Evolutionary conservation across 2,797 vertebrate species (phyloP).

Genomic region (Gymnoscopelus braueri): DNA sequence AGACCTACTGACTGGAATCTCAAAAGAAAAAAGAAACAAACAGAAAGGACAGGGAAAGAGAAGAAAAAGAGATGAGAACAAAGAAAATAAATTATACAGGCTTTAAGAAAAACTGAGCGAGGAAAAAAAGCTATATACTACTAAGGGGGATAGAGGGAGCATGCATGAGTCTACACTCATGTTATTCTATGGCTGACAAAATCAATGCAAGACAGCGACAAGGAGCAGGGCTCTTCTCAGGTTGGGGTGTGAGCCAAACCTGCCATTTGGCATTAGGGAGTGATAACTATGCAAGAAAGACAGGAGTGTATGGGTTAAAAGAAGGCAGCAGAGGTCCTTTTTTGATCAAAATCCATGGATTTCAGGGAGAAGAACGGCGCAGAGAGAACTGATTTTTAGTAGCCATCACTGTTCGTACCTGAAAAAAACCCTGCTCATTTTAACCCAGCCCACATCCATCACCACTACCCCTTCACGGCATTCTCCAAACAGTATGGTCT

Average conservation of each 20-base stretch:
- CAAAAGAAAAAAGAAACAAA: slow-evolving; percentile 33
- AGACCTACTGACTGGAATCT: slow-evolving; percentile 47
- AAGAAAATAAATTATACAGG: slow-evolving; percentile 6
- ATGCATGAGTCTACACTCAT: slow-evolving; percentile 59
- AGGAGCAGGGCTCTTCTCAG: slow-evolving; percentile 44
- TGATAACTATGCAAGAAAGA: not conserved
- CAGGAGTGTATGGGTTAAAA: not conserved
- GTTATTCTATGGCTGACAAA: slow-evolving; percentile 16
- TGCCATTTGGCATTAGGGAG: not conserved
- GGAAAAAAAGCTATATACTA: slow-evolving; percentile 9
- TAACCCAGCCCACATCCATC: slow-evolving; percentile 40
- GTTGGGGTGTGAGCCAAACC: not conserved
- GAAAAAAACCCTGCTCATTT: slow-evolving; percentile 42
- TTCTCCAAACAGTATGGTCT: slow-evolving; percentile 6
- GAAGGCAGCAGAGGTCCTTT: not conserved
- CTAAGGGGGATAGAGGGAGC: slow-evolving; percentile 36
- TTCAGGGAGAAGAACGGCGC: not conserved
- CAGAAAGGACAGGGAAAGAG: slow-evolving; percentile 42
- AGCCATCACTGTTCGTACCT: slow-evolving; percentile 11
- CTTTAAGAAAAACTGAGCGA: slow-evolving; percentile 18
- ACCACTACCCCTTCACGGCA: slow-evolving; percentile 11
- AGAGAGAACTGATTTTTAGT: not conserved
- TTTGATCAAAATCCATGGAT: not conserved
- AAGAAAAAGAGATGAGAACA: slow-evolving; percentile 39
- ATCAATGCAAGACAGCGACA: slow-evolving; percentile 12